phyloP scores from a whole-genome alignment of 2,888 invertebrate species.

The Creontiades dilutus region DNA sequence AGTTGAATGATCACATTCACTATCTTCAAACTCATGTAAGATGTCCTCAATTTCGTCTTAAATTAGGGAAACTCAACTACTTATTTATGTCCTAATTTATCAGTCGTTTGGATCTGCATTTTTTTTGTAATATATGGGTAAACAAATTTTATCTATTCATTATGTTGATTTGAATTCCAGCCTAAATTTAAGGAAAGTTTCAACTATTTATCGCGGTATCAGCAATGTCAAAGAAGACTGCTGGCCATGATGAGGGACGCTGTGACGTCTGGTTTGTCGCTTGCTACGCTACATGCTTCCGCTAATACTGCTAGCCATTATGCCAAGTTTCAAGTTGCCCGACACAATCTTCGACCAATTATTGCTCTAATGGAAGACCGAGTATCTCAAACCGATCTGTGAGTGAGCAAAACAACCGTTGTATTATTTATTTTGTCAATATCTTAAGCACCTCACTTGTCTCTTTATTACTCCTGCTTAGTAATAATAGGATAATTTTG shows the following conservation, averaged over 20 bases:
- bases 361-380: constrained; percentile 90
- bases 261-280: constrained; percentile 80
- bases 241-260: constrained; percentile 89
- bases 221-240: constrained; percentile 90
- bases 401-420: constrained; percentile 77
- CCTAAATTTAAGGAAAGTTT: constrained; percentile 91
- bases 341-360: constrained; percentile 89
- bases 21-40: constrained; percentile 91
- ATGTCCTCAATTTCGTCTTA: not conserved
- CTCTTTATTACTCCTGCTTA: too few species aligned
- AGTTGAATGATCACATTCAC: constrained; percentile 91
- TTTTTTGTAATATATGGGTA: too few species aligned
- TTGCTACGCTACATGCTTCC: constrained; percentile 76
- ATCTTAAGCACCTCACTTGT: too few species aligned
- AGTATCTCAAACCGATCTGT: constrained; percentile 86
- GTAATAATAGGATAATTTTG: too few species aligned
- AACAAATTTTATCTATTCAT: too few species aligned
- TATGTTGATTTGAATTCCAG: constrained; percentile 79
- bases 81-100: too few species aligned
- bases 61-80: not conserved
- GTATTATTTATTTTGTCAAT: too few species aligned
- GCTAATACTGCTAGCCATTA: constrained; percentile 88
- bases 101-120: too few species aligned
- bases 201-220: constrained; percentile 89
- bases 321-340: constrained; percentile 96